phyloP scores from a whole-genome alignment of 1,140 invertebrate species.

The Pogonomyrmex barbatus region DNA sequence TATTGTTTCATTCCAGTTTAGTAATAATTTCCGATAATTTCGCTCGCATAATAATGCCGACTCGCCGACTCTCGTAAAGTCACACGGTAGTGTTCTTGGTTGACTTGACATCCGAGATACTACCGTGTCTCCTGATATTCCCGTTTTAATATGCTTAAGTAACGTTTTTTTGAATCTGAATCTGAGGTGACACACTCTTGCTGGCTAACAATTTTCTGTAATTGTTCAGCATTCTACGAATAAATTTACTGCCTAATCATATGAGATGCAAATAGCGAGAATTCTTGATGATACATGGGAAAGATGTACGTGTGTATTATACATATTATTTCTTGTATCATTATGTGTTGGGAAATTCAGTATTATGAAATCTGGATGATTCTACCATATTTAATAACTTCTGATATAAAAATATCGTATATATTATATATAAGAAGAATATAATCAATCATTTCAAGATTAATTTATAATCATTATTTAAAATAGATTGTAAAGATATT shows the following conservation, averaged over 20 bases:
- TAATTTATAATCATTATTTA: neutral
- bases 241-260: constrained; percentile 15
- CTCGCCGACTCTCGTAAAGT: no score
- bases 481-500: neutral
- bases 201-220: neutral
- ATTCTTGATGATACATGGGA: constrained; percentile 10
- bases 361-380: neutral
- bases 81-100: no score
- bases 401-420: neutral
- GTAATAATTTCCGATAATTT: no score
- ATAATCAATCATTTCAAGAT: neutral
- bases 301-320: neutral
- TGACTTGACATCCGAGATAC: no score
- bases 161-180: neutral
- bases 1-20: neutral
- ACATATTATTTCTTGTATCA: neutral
- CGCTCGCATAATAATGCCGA: no score
- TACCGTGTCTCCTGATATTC: neutral
- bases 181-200: neutral
- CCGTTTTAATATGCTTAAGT: neutral
- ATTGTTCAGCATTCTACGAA: neutral
- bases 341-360: neutral
- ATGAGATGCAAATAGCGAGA: neutral
- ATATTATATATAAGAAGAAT: neutral
- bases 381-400: neutral